Evolutionary conservation across 2,113 vertebrate species (phyloP).

Genomic region (Phocoena sinus): DNA sequence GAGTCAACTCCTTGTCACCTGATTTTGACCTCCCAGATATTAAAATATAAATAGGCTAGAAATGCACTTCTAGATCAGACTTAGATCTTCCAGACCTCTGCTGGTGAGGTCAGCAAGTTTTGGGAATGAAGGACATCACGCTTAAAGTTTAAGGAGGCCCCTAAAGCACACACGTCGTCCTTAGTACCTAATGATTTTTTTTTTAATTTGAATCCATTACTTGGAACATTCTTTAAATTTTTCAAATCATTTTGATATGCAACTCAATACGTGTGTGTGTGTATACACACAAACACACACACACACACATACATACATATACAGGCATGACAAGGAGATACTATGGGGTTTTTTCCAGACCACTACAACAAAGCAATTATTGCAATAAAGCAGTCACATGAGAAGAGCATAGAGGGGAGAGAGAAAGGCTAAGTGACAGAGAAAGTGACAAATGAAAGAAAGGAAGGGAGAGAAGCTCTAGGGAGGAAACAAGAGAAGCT

Average conservation of each 20-base stretch:
- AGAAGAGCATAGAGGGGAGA: neutral
- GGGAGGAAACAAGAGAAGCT: neutral
- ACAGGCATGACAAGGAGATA: neutral
- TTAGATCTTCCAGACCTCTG: neutral
- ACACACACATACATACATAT: neutral
- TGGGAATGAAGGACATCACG: neutral
- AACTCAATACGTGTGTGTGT: neutral
- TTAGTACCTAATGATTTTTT: neutral
- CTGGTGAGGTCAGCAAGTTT: neutral
- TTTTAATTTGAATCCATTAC: neutral
- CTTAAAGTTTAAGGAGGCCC: neutral
- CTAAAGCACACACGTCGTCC: neutral
- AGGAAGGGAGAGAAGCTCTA: neutral
- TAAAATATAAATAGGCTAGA: slow-evolving; percentile 5
- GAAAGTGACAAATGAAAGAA: neutral
- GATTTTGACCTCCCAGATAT: neutral
- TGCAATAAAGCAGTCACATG: neutral
- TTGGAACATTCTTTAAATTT: neutral
- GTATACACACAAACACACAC: neutral
- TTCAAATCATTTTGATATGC: neutral
- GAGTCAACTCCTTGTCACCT: neutral
- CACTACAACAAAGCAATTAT: neutral
- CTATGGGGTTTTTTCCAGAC: neutral
- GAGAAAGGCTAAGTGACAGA: neutral
- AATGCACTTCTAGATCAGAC: neutral